phyloP scores from a whole-genome alignment of 1,140 invertebrate species.

The Ladona fulva region DNA sequence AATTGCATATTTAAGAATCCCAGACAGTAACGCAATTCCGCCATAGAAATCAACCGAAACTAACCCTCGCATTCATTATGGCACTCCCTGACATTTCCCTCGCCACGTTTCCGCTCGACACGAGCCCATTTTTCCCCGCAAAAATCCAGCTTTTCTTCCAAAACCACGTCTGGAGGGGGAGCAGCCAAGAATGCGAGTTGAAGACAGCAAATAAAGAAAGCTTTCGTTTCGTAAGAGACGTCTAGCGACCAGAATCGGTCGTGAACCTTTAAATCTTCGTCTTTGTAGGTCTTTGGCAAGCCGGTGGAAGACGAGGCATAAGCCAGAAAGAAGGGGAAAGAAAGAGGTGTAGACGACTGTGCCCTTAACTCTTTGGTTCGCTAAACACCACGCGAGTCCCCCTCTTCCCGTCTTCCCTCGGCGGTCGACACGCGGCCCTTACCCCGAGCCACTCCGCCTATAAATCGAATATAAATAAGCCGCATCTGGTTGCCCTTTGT shows the following conservation, averaged over 20 bases:
- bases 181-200: no score
- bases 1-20: no score
- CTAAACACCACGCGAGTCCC: background rate
- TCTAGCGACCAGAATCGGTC: conserved; percentile 2
- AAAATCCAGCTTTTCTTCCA: background rate
- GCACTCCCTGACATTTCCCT: no score
- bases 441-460: background rate
- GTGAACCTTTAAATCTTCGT: conserved; percentile 1
- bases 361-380: background rate
- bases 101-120: no score
- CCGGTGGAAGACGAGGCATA: background rate
- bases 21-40: no score
- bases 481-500: no score
- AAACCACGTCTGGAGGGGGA: background rate
- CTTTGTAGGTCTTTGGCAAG: background rate
- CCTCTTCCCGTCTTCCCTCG: background rate
- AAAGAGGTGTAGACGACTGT: background rate
- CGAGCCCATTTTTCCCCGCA: background rate
- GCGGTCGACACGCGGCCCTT: background rate
- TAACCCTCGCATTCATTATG: no score
- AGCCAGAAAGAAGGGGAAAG: no score
- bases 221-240: background rate
- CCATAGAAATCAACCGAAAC: no score
- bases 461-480: background rate
- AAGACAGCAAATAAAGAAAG: no score